Percentiles rank a stretch among this genome's conserved stretches.
Evolutionary conservation across 2,888 invertebrate genomes (phyloP).

Genomic region (Leistus spinibarbis): DNA sequence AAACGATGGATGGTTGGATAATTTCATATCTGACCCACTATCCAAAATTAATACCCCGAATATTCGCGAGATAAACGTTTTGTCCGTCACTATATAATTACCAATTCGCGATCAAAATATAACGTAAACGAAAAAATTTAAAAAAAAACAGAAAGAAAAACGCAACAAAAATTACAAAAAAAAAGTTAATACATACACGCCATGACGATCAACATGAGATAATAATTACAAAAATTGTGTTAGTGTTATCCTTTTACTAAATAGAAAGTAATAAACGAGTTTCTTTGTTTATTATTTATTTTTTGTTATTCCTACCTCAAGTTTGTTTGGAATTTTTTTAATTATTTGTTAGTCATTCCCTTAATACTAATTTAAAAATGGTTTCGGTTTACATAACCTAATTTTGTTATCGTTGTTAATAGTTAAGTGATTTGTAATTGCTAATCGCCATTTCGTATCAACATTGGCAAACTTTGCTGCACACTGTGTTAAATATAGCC

Average conservation of each 20-base stretch:
- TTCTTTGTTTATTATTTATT: background rate
- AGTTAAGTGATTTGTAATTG: too few species aligned
- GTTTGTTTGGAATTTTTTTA: background rate
- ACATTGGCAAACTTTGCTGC: too few species aligned
- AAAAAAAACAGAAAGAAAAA: background rate
- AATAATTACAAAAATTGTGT: slow-evolving; percentile 8
- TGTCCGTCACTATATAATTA: background rate
- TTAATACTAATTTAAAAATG: background rate
- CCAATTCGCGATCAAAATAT: slow-evolving; percentile 1
- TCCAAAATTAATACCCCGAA: slow-evolving; percentile 2
- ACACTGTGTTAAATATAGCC: too few species aligned
- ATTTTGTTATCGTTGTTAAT: too few species aligned
- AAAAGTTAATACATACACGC: background rate
- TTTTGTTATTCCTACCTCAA: background rate
- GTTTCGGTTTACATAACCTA: too few species aligned
- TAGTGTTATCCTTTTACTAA: slow-evolving; percentile 17
- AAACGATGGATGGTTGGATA: background rate
- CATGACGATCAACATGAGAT: background rate
- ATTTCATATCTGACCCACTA: slow-evolving; percentile 10
- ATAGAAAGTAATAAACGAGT: slow-evolving; percentile 5
- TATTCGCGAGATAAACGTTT: slow-evolving; percentile 1
- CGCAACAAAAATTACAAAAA: background rate
- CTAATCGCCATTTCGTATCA: too few species aligned
- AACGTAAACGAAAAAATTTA: slow-evolving; percentile 3
- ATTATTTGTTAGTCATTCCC: background rate